phyloP scores from a whole-genome alignment of 2,888 invertebrate genomes.

The Germaria angustata region DNA sequence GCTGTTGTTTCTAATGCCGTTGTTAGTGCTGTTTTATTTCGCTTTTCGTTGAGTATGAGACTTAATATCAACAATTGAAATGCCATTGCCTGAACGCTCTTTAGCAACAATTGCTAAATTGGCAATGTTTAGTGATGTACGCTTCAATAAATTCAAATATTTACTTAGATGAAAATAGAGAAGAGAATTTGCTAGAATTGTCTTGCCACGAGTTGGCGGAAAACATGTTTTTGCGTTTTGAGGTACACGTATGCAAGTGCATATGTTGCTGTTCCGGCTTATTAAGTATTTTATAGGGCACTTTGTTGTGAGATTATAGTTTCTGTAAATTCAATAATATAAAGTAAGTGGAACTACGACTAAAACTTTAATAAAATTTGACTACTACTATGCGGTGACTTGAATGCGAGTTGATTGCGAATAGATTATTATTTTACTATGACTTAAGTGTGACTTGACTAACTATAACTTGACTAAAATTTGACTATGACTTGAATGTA shows the following conservation, averaged over 20 bases:
- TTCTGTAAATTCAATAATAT: not conserved
- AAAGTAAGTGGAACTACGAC: too few relatives aligned
- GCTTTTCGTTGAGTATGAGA: constrained; percentile 24
- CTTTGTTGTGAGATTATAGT: not conserved
- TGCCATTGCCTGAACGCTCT: constrained; percentile 47
- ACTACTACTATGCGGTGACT: too few relatives aligned
- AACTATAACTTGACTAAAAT: not conserved
- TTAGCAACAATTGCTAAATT: constrained; percentile 55
- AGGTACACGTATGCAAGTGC: not conserved
- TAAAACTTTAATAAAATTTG: too few relatives aligned
- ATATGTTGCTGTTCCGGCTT: not conserved
- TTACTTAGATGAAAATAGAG: not conserved
- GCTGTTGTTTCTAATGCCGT: not conserved
- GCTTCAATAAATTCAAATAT: constrained; percentile 35
- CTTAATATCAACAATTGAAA: constrained; percentile 44
- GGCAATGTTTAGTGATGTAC: constrained; percentile 39
- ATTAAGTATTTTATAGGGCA: not conserved
- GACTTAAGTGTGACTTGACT: not conserved
- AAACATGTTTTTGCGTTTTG: not conserved
- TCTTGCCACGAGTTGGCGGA: not conserved
- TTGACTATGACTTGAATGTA: not conserved
- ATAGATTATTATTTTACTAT: too few relatives aligned
- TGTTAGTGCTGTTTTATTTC: constrained; percentile 43
- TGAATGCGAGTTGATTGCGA: too few relatives aligned
- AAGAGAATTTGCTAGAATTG: not conserved